phyloP scores from a whole-genome alignment of 2,113 vertebrate genomes.

The Rhea pennata region DNA sequence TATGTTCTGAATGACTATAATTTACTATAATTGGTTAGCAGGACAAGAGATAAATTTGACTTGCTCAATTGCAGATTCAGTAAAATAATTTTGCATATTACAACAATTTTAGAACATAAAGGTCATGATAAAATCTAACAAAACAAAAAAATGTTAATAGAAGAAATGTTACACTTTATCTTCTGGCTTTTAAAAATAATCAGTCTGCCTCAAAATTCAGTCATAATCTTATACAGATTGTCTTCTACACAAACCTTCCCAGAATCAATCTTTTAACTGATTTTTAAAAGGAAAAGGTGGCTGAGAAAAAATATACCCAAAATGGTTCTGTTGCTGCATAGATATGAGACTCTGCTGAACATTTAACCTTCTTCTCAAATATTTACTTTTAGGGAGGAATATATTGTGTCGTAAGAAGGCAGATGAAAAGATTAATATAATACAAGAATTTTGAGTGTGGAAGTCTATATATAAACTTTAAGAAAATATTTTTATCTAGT shows the following conservation, averaged over 20 bases:
- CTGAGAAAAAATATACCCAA: background rate
- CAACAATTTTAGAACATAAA: conserved; percentile 12
- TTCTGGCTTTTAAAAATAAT: conserved; percentile 4
- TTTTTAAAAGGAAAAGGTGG: background rate
- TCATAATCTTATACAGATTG: background rate
- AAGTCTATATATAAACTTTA: background rate
- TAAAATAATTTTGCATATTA: conserved; percentile 36
- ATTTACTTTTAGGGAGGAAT: background rate
- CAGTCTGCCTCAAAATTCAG: background rate
- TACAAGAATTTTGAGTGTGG: background rate
- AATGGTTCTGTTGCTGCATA: rapidly evolving
- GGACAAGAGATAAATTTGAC: conserved; percentile 63
- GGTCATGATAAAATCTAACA: conserved; percentile 1
- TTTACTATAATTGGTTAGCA: conserved; percentile 64
- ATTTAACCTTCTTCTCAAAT: background rate
- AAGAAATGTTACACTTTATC: background rate
- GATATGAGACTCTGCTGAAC: background rate
- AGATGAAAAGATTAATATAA: background rate
- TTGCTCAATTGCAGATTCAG: conserved; percentile 55
- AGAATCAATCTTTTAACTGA: background rate
- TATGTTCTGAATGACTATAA: conserved; percentile 62
- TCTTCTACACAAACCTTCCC: background rate
- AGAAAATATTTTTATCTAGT: background rate
- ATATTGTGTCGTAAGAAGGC: background rate
- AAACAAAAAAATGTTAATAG: conserved; percentile 3